Base-by-base conservation (phyloP, 2,113 vertebrate species). In the Eretmochelys imbricata region DNA sequence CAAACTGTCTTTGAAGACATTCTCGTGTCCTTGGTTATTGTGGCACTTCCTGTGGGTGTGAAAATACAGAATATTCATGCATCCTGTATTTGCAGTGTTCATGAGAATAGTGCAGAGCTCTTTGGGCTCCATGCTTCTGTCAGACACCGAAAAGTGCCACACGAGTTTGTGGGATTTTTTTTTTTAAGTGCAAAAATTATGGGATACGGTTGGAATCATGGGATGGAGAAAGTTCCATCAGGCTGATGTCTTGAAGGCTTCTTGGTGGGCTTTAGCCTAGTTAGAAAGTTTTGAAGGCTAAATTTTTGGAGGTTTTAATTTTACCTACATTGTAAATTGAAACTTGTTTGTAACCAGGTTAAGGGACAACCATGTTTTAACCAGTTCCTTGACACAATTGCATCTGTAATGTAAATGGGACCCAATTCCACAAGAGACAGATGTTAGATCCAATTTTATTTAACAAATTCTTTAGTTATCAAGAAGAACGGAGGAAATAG, bases 381-480 rank as follows among this genome's bases (percentile, higher is more conserved):
- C 38, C 0, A 0, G 20, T 81, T 35, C 50, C 72, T 83, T 46
- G 38, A 79, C 80, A 80, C 29, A 49, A 54, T 35, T 84, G 51
- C 27, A 38, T 0, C 53, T 49, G 0, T 22, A 53, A 69, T 0
- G 8, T 49, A 38, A 16, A 25, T 0, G 1, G 20, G 51, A 53
- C 38, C 79, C 35, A 6, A 1, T 59, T 85, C 86, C 20, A 25
- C 90, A 87, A 75, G 65, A 38, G 14, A 72, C 2, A 38, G 65
- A 72, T 72, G 65, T 72, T 72, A 72, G 5, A 72, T 20, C n/a
- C 35, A 72, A 38, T 72, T 72, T 72, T 72, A n/a, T 86, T 82
- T 65, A 35, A 51, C 62, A 48, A 24, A 78, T 6, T 16, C 62
- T 90, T 83, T 51, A 59, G 29, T 81, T 92, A 89, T n/a, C 31